Conservation (phyloP, 2,797 vertebrate species). For the Siniperca scherzeri region DNA sequence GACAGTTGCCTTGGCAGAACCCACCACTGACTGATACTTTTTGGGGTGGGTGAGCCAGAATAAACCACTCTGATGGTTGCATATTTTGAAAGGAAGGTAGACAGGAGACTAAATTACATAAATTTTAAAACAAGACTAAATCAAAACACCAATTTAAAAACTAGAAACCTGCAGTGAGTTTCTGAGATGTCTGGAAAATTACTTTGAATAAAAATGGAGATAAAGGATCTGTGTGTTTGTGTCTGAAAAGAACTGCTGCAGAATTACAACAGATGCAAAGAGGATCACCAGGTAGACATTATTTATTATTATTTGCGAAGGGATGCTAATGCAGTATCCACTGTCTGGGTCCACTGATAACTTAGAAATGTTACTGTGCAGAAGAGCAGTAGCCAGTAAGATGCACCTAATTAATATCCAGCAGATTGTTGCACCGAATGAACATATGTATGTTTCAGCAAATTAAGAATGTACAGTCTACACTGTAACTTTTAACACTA, state of each 20-base stretch:
- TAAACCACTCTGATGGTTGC: constrained; percentile 7
- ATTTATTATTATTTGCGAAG: constrained; percentile 24
- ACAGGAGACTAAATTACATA: constrained; percentile 13
- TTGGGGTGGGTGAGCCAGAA: constrained; percentile 13
- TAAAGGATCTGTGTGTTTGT: background rate
- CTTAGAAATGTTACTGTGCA: background rate
- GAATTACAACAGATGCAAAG: constrained; percentile 3
- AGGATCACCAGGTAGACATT: constrained; percentile 1
- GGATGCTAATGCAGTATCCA: constrained; percentile 1
- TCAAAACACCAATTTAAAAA: constrained; percentile 19
- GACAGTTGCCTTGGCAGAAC: constrained; percentile 24
- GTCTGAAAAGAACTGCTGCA: background rate
- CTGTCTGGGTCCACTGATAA: constrained; percentile 3
- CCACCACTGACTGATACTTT: constrained; percentile 30
- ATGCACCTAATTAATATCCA: background rate
- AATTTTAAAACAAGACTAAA: constrained; percentile 37
- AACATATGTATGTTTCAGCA: background rate
- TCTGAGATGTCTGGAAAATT: constrained; percentile 7
- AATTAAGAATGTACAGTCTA: background rate
- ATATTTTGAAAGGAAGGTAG: constrained; percentile 9
- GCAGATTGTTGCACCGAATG: background rate
- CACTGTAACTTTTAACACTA: background rate
- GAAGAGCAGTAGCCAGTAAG: background rate
- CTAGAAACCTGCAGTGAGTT: background rate
- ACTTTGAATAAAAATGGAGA: constrained; percentile 6